Conservation (phyloP, 2,888 invertebrate species). For the Caenorhabditis afra region DNA sequence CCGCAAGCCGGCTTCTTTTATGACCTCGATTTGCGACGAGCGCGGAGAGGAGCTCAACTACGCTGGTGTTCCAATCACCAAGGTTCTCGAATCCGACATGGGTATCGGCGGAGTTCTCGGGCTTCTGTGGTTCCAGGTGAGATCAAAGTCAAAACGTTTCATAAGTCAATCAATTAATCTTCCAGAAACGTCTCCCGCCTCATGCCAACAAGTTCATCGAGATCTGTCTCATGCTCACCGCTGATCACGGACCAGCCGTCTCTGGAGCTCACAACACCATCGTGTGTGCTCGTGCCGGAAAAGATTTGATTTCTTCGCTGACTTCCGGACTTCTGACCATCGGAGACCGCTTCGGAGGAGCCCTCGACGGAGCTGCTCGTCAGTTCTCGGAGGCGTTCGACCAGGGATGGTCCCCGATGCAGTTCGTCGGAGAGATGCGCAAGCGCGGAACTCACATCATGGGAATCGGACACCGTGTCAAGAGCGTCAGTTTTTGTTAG, state of each 20-base stretch:
- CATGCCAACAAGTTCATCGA: slow-evolving; percentile 98
- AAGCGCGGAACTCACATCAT: slow-evolving; percentile 97
- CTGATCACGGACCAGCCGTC: slow-evolving; percentile 99
- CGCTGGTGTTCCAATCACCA: slow-evolving; percentile 90
- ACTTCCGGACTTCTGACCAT: slow-evolving; percentile 97
- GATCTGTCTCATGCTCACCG: slow-evolving; percentile 98
- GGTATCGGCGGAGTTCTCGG: slow-evolving; percentile 98
- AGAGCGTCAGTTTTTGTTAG: slow-evolving; percentile 83
- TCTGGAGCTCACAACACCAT: slow-evolving; percentile 86
- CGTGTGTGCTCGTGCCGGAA: slow-evolving; percentile 96
- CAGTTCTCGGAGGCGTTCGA: slow-evolving; percentile 98
- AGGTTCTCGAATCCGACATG: slow-evolving; percentile 92
- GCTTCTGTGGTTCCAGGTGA: slow-evolving; percentile 96
- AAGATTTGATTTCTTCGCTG: slow-evolving; percentile 96
- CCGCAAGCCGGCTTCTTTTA: slow-evolving; percentile 98
- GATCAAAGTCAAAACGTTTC: slow-evolving; percentile 73
- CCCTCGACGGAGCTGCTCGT: slow-evolving; percentile 95
- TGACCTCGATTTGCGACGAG: slow-evolving; percentile 99
- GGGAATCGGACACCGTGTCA: slow-evolving; percentile 95
- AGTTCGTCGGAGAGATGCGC: slow-evolving; percentile 97
- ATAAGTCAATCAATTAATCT: slow-evolving; percentile 40
- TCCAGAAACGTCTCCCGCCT: slow-evolving; percentile 85
- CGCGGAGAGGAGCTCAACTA: slow-evolving; percentile 88
- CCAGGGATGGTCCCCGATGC: slow-evolving; percentile 87
- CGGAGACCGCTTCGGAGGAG: slow-evolving; percentile 96